A percentile compares a stretch with the other conserved stretches of the same genome.
Conservation (phyloP, 2,113 vertebrate genomes). For the Thermophis baileyi region DNA sequence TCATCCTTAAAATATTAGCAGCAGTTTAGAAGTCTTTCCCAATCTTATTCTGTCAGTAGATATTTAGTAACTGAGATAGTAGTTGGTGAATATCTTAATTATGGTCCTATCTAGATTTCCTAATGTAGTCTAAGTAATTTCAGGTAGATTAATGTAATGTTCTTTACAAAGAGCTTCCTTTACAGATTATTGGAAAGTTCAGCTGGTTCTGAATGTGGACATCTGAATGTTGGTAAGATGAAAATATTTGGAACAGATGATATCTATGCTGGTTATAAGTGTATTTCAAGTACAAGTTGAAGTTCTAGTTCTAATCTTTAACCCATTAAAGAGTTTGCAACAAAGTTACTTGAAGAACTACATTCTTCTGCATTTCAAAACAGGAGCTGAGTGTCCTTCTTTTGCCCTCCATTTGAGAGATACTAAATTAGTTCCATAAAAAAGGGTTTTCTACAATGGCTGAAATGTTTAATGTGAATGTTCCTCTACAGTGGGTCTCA, state of each 20-base stretch:
- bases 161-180: background rate
- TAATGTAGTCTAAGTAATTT: background rate
- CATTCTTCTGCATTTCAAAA: background rate
- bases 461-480: background rate
- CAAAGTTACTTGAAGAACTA: background rate
- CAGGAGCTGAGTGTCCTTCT: background rate
- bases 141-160: background rate
- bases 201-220: background rate
- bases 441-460: background rate
- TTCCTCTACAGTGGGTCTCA: background rate
- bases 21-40: background rate
- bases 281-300: too few species aligned
- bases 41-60: background rate
- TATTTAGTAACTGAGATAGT: background rate
- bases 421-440: too few species aligned
- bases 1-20: background rate
- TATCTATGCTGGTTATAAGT: background rate
- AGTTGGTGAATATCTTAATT: background rate
- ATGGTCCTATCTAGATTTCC: background rate
- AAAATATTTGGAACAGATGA: background rate
- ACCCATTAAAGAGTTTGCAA: background rate
- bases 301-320: background rate
- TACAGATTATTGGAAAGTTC: background rate
- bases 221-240: background rate
- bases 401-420: too few species aligned